phyloP scores from a whole-genome alignment of 2,113 vertebrate species.

The Fregata magnificens region DNA sequence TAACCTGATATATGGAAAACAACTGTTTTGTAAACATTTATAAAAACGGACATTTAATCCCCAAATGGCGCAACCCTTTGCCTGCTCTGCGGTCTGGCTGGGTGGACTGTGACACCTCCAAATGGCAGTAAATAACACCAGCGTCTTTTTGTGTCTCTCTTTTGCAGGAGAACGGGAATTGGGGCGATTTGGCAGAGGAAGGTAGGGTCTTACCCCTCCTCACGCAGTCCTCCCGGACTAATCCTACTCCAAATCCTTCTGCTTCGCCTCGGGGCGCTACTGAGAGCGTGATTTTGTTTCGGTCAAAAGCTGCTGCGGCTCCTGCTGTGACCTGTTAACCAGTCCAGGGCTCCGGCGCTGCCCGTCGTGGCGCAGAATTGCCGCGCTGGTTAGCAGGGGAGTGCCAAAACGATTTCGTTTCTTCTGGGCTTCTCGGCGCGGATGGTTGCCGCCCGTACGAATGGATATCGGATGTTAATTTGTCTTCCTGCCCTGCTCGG shows the following conservation, averaged over 20 bases:
- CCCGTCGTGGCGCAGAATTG: accelerated
- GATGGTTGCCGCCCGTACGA: background rate
- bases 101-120: too few species aligned
- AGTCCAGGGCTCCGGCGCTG: background rate
- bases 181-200: background rate
- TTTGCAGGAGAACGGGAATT: conserved; percentile 6
- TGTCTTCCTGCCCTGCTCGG: background rate
- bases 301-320: background rate
- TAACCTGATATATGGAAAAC: accelerated
- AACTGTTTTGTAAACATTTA: accelerated
- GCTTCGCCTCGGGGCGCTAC: background rate
- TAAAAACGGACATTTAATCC: accelerated
- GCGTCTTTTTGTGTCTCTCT: background rate
- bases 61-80: background rate
- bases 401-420: accelerated
- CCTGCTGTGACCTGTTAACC: too few species aligned
- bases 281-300: background rate
- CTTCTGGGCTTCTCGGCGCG: background rate
- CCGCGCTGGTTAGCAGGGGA: background rate
- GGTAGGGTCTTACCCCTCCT: background rate
- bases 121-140: background rate
- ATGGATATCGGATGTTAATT: background rate
- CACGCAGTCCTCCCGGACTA: background rate
- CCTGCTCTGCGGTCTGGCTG: too few species aligned
- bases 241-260: background rate